Evolutionary conservation across 2,888 invertebrate species (phyloP), one percentile per base, ranked within the genome.

Genomic region (Temnothorax rugatulus): DNA sequence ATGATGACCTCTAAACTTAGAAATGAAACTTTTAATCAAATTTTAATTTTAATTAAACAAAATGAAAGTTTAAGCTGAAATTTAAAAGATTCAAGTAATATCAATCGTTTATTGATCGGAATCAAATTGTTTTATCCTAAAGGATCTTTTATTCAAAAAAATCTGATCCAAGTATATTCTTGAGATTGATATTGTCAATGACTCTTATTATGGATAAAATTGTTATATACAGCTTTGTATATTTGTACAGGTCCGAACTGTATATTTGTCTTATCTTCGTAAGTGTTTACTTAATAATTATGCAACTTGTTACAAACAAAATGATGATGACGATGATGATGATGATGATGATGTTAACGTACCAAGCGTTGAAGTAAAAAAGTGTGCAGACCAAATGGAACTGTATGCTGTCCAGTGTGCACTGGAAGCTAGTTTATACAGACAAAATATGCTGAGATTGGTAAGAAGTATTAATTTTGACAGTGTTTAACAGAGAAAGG

Each of bases 281-380:
- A 93, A 93, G 85, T 93, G 93, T 18, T 84, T 93, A 15, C 83
- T 93, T 8, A 90, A 87, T 69, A 93, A 93, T 85, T 93, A 93
- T 61, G 87, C 90, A 29, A 81, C 89, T 11, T 93, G 92, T 66
- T 92, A 89, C 38, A 86, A 91, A 63, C 57, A 88, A 2, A 91
- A 89, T 29, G 79, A 91, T 5, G 61, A 88, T 57, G 84, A 89
- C 29, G 73, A 34, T 7, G 34, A 34, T 34, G 34, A 34, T 0
- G 7, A 34, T 0, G 34, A 34, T 7, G 34, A 89, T 25, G 76
- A 91, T 2, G 61, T 87, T 54, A 84, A 89, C 34, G 75, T 89
- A 18, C 84, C 88, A 5, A 89, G 87, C 13, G 74, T 66, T 9
- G 84, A 92, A 38, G 87, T 93, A 44, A 92, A 93, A 79, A 92